Conservation (phyloP, 1,140 invertebrate species). For the Drosophila ercepeae region DNA sequence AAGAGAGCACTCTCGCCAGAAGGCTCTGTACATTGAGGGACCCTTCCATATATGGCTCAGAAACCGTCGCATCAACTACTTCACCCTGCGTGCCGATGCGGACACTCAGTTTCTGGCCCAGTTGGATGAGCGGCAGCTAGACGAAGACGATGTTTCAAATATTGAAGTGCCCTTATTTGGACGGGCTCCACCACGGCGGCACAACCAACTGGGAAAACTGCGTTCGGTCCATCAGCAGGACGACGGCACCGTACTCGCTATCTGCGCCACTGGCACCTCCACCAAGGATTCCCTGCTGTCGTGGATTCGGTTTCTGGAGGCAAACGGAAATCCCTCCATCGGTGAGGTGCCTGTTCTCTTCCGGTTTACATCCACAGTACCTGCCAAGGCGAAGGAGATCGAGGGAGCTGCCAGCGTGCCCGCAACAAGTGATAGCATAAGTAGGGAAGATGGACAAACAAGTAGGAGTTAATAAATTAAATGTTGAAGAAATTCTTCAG, state of each 20-base stretch:
- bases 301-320: constrained; percentile 95
- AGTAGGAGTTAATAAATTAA: constrained; percentile 48
- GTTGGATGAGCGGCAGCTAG: constrained; percentile 61
- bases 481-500: constrained; percentile 33
- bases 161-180: constrained; percentile 87
- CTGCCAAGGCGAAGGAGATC: constrained; percentile 64
- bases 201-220: constrained; percentile 83
- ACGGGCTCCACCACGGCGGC: constrained; percentile 49
- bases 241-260: constrained; percentile 94
- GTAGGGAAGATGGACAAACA: constrained; percentile 6
- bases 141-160: constrained; percentile 87
- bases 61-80: constrained; percentile 92
- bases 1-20: constrained; percentile 87
- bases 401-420: constrained; percentile 47
- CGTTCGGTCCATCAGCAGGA: constrained; percentile 95
- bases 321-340: constrained; percentile 89
- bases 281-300: constrained; percentile 95
- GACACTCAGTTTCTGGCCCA: constrained; percentile 68
- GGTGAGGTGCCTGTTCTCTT: constrained; percentile 92
- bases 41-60: constrained; percentile 92
- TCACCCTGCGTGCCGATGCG: constrained; percentile 90
- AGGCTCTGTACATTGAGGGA: constrained; percentile 94
- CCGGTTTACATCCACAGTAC: constrained; percentile 84
- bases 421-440: constrained; percentile 35
- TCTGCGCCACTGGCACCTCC: constrained; percentile 95